A percentile compares a stretch with the other conserved stretches of the same genome.
Evolutionary conservation across 2,888 invertebrate species (phyloP).

Genomic region (Apomyelois bistriatella): DNA sequence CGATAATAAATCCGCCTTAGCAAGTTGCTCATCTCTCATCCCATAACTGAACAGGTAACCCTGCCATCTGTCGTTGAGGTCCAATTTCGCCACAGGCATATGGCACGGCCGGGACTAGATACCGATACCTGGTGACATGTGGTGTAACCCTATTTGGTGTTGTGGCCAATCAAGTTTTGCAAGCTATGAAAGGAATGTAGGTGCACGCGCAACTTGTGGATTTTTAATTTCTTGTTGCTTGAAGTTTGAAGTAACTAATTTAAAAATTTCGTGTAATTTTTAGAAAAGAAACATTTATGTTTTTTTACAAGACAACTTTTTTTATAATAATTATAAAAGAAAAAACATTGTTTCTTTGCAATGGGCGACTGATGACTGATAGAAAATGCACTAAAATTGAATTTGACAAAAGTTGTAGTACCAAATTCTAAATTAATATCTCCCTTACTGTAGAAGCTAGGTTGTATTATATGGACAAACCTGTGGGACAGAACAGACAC

Average conservation of each 20-base stretch:
- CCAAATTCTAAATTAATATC: too few species aligned
- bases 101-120: slow-evolving; percentile 33
- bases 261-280: neutral
- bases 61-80: slow-evolving; percentile 1
- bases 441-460: too few species aligned
- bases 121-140: slow-evolving; percentile 49
- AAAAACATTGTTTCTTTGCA: too few species aligned
- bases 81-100: slow-evolving; percentile 16
- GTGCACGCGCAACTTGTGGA: slow-evolving; percentile 9
- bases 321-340: too few species aligned
- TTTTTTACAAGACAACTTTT: too few species aligned
- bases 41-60: neutral
- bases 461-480: too few species aligned
- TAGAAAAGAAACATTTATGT: neutral
- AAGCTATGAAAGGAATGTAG: slow-evolving; percentile 45
- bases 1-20: neutral
- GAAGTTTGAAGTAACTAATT: slow-evolving; percentile 5
- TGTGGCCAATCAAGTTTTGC: slow-evolving; percentile 43
- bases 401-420: too few species aligned
- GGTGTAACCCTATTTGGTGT: slow-evolving; percentile 50
- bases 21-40: neutral
- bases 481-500: too few species aligned
- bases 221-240: slow-evolving; percentile 16
- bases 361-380: too few species aligned
- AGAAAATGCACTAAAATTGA: too few species aligned